Evolutionary conservation across 2,113 vertebrate genomes (phyloP).

Genomic region (Etia nguti): DNA sequence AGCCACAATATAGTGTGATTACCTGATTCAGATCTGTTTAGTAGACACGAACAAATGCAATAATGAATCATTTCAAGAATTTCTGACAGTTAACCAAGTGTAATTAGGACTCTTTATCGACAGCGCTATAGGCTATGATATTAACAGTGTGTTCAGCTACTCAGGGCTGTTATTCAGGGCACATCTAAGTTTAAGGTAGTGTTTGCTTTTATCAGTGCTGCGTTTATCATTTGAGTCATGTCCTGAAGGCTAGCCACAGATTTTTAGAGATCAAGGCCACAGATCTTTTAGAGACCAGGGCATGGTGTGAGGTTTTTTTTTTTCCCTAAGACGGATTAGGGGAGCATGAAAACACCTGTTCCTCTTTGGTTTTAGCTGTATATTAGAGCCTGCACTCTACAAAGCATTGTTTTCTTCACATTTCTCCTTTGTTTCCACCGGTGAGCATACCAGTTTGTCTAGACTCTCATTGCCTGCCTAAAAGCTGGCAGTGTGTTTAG

Average conservation of each 20-base stretch:
- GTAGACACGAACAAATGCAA: not conserved
- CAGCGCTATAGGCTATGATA: not conserved
- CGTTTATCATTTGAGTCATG: conserved; percentile 30
- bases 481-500: not conserved
- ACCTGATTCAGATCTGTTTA: not conserved
- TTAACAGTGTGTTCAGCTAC: not conserved
- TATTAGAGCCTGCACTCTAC: not conserved
- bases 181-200: not conserved
- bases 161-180: not conserved
- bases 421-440: not conserved
- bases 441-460: not conserved
- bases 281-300: conserved; percentile 27
- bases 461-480: not conserved
- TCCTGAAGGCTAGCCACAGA: not conserved
- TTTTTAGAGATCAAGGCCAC: conserved; percentile 26
- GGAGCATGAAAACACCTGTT: conserved; percentile 13
- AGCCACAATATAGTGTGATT: not conserved
- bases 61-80: not conserved
- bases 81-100: not conserved
- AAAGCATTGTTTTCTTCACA: conserved; percentile 7
- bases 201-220: not conserved
- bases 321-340: conserved; percentile 20
- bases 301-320: not conserved
- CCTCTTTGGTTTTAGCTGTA: conserved; percentile 10
- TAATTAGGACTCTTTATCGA: not conserved